A percentile compares a stretch with the other conserved stretches of the same genome.
These are phyloP conservation scores for Busseola fusca DNA, from an alignment of 2,888 invertebrate species.

Conservation along the genomic window DNA sequence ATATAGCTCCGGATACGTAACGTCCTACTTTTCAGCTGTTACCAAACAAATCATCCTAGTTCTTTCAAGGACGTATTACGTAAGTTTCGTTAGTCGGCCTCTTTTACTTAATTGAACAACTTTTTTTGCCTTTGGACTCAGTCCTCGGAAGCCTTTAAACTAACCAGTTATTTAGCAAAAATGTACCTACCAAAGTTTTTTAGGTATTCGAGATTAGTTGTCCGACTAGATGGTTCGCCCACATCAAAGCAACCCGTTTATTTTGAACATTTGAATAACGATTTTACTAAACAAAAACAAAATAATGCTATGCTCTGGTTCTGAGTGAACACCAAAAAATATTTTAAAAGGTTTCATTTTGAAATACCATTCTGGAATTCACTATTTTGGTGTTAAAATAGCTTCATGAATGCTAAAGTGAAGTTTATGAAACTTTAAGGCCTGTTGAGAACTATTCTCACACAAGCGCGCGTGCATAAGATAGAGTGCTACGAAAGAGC, in stretches of 20 bases:
- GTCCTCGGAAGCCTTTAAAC: constrained; percentile 50
- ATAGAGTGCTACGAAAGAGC: constrained; percentile 46
- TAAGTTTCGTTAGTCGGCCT: constrained; percentile 49
- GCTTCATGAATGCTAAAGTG: constrained; percentile 49
- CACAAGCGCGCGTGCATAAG: constrained; percentile 33
- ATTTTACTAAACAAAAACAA: constrained; percentile 31
- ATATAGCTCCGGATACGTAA: constrained; percentile 21
- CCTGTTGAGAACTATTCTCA: constrained; percentile 60
- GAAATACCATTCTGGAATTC: constrained; percentile 54
- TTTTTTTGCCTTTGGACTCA: constrained; percentile 55
- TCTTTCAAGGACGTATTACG: constrained; percentile 54
- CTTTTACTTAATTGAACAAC: constrained; percentile 62
- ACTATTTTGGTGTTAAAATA: constrained; percentile 56
- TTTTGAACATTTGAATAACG: constrained; percentile 17
- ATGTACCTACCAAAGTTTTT: constrained; percentile 53
- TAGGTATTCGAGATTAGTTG: constrained; percentile 40
- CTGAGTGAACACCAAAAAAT: constrained; percentile 43
- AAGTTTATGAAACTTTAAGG: constrained; percentile 59
- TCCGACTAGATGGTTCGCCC: constrained; percentile 36
- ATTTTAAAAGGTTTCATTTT: constrained; percentile 59
- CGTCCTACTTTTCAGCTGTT: constrained; percentile 45
- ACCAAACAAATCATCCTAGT: constrained; percentile 41
- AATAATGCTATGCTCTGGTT: constrained; percentile 25
- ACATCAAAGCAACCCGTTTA: constrained; percentile 16
- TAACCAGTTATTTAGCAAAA: constrained; percentile 61